A percentile compares a stretch with the other conserved stretches of the same genome.
These are phyloP conservation scores for Leptinotarsa haldemani DNA, from an alignment of 2,888 invertebrate species.

Conservation along the genomic window DNA sequence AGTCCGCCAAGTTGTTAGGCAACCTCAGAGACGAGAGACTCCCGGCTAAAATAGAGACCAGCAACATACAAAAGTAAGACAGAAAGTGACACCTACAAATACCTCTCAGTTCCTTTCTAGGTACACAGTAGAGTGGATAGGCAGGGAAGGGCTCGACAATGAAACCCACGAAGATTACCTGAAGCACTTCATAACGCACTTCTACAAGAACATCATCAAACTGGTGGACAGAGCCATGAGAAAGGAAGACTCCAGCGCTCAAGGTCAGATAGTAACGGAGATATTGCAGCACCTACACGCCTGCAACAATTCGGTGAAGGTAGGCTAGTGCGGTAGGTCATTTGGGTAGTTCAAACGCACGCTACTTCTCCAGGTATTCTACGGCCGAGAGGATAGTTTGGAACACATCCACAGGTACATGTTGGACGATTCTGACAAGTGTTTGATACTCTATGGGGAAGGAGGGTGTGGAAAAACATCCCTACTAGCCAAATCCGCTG, in stretches of 20 bases:
- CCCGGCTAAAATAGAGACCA: conserved; percentile 88
- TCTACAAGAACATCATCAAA: conserved; percentile 91
- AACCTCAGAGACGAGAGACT: conserved; percentile 91
- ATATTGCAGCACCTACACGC: conserved; percentile 95
- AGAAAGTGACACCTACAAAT: conserved; percentile 5
- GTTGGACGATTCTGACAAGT: conserved; percentile 86
- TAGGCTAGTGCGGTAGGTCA: conserved; percentile 51
- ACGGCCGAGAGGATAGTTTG: conserved; percentile 90
- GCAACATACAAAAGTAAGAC: conserved; percentile 87
- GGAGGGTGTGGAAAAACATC: conserved; percentile 99
- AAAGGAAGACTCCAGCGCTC: conserved; percentile 93
- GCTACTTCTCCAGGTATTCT: conserved; percentile 75
- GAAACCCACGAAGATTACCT: conserved; percentile 95
- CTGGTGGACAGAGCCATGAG: conserved; percentile 95
- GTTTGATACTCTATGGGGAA: conserved; percentile 92
- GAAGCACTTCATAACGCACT: conserved; percentile 93
- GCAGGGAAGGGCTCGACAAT: conserved; percentile 90
- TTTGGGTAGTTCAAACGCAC: neutral
- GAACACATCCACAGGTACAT: conserved; percentile 84
- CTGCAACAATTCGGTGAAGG: conserved; percentile 92
- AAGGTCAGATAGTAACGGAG: conserved; percentile 93
- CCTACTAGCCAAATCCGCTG: conserved; percentile 90
- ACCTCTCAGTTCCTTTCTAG: conserved; percentile 63
- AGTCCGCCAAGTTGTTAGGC: conserved; percentile 89
- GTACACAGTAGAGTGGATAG: conserved; percentile 97